Conservation (phyloP, 1,140 invertebrate species). For the Pseudoatta argentina region DNA sequence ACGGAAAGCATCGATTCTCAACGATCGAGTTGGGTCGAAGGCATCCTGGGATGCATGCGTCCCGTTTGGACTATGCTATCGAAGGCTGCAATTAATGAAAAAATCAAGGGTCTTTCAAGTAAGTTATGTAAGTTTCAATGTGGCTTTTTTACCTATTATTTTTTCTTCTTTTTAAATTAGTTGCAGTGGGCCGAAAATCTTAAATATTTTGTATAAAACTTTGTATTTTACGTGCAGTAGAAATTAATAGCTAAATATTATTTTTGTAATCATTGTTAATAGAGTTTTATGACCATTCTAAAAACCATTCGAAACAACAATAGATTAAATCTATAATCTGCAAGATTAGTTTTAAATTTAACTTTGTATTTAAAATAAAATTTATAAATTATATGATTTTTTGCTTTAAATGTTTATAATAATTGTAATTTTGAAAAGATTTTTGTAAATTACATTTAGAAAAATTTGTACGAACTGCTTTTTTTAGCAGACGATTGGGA, state of each 20-base stretch:
- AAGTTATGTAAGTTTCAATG: constrained; percentile 61
- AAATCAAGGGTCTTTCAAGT: constrained; percentile 88
- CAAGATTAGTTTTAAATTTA: background rate
- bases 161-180: constrained; percentile 23
- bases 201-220: constrained; percentile 31
- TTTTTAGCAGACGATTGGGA: constrained; percentile 93
- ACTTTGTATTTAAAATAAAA: constrained; percentile 2
- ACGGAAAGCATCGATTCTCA: constrained; percentile 85
- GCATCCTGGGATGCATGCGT: constrained; percentile 94
- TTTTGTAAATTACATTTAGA: background rate
- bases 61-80: constrained; percentile 95
- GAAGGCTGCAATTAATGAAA: constrained; percentile 90
- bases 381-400: background rate
- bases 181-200: background rate
- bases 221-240: constrained; percentile 13
- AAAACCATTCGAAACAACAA: background rate
- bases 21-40: constrained; percentile 91
- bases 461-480: background rate
- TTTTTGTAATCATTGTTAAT: background rate
- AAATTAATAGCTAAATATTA: background rate
- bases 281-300: background rate
- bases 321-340: constrained; percentile 2
- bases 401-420: constrained; percentile 22
- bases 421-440: constrained; percentile 29
- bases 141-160: constrained; percentile 53